Percentiles rank a stretch among this genome's conserved stretches.
Evolutionary conservation across 2,888 invertebrate species (phyloP).

Genomic region (Chloroclystis v-ata): DNA sequence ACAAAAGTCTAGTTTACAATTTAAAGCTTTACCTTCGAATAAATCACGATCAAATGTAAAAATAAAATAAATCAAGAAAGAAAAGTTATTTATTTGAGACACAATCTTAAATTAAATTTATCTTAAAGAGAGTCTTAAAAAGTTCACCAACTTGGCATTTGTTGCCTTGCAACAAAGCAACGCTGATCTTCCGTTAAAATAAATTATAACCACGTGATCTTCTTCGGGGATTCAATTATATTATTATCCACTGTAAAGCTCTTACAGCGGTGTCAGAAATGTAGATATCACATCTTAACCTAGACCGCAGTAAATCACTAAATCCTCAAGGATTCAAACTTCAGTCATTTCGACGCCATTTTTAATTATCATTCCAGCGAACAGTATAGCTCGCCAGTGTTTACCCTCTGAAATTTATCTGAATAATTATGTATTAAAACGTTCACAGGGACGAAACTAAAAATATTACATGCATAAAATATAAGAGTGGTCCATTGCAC

Average conservation of each 20-base stretch:
- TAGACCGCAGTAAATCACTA: conserved; percentile 3
- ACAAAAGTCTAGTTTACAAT: too few species aligned
- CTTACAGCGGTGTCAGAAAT: neutral
- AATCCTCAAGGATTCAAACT: conserved; percentile 7
- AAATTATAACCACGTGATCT: too few species aligned
- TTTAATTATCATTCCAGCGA: conserved; percentile 5
- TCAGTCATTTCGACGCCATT: conserved; percentile 8
- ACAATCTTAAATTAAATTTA: too few species aligned
- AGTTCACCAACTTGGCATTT: too few species aligned
- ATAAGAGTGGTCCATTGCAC: conserved; percentile 16
- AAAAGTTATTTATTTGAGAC: too few species aligned
- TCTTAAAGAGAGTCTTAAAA: too few species aligned
- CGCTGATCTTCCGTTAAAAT: too few species aligned
- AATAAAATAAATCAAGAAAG: too few species aligned
- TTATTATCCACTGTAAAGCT: neutral
- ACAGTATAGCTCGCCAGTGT: neutral
- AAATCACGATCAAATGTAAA: too few species aligned
- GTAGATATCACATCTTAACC: neutral
- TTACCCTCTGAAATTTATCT: neutral
- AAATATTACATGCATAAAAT: conserved; percentile 25
- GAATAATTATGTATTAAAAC: conserved; percentile 8
- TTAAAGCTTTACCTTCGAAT: too few species aligned
- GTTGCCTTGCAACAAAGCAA: too few species aligned
- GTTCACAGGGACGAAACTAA: conserved; percentile 16
- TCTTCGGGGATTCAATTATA: neutral